phyloP scores from a whole-genome alignment of 2,113 vertebrate genomes.

The Microcebus lehilahytsara region DNA sequence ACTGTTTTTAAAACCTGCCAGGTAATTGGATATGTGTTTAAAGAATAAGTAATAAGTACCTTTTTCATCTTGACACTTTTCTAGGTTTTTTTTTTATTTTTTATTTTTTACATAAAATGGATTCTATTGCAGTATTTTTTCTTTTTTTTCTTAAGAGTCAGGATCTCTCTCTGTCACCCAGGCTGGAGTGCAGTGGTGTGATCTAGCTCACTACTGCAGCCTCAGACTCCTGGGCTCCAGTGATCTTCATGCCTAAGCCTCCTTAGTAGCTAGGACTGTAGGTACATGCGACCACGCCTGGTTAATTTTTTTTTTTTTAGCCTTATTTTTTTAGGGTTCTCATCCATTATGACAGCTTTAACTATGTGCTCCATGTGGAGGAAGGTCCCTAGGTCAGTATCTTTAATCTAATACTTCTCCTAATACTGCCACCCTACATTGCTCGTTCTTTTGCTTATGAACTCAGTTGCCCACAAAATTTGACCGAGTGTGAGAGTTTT shows the following conservation, averaged over 20 bases:
- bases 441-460: background rate
- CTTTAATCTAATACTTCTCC: background rate
- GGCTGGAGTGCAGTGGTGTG: no score
- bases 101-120: background rate
- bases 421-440: background rate
- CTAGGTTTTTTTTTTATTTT: background rate
- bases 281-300: no score
- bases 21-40: background rate
- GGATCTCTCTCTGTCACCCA: no score
- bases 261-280: no score
- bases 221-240: no score
- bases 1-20: background rate
- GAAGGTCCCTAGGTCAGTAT: background rate
- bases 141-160: no score
- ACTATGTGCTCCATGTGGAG: background rate
- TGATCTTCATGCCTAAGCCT: no score
- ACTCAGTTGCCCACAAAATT: background rate
- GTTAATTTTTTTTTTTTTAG: no score
- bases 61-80: background rate
- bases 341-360: background rate
- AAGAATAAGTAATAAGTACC: background rate
- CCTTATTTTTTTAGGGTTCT: background rate
- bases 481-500: background rate
- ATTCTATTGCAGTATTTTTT: background rate
- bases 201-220: no score